Conservation (phyloP, 2,888 invertebrate species). For the Theodoxus fluviatilis region DNA sequence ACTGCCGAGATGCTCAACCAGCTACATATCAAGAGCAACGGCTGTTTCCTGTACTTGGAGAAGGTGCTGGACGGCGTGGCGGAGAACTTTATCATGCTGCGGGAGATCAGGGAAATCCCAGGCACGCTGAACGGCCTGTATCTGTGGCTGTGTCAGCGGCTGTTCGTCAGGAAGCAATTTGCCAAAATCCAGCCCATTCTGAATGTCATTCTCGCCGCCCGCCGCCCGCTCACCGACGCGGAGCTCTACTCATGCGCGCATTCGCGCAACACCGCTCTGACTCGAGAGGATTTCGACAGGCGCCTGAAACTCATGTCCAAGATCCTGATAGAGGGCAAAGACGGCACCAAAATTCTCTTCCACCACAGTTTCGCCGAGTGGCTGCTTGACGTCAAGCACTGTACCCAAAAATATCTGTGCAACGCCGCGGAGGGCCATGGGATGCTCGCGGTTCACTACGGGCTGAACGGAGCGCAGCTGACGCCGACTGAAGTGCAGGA, state of each 20-base stretch:
- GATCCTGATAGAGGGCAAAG: conserved; percentile 78
- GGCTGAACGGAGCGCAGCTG: conserved; percentile 70
- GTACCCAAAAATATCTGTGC: conserved; percentile 89
- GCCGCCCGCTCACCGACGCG: conserved; percentile 76
- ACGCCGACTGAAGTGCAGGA: conserved; percentile 66
- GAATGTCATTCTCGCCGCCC: conserved; percentile 84
- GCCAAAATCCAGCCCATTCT: conserved; percentile 77
- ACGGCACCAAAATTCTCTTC: conserved; percentile 73
- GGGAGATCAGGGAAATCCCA: conserved; percentile 89
- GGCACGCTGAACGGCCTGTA: conserved; percentile 94
- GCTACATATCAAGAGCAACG: conserved; percentile 93
- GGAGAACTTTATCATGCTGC: conserved; percentile 88
- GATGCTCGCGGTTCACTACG: conserved; percentile 71
- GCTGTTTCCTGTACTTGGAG: conserved; percentile 68
- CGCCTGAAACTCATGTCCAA: conserved; percentile 55
- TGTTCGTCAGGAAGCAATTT: conserved; percentile 86
- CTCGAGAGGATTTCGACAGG: conserved; percentile 54
- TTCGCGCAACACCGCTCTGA: conserved; percentile 79
- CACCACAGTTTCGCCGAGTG: conserved; percentile 95
- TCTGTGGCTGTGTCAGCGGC: conserved; percentile 90
- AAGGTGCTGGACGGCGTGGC: conserved; percentile 81
- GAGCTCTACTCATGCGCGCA: conserved; percentile 84
- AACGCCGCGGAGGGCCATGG: conserved; percentile 81
- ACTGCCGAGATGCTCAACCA: conserved; percentile 95
- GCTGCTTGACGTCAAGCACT: conserved; percentile 96